Evolutionary conservation across 1,140 invertebrate species (phyloP).

Genomic region (Arctopsyche grandis): DNA sequence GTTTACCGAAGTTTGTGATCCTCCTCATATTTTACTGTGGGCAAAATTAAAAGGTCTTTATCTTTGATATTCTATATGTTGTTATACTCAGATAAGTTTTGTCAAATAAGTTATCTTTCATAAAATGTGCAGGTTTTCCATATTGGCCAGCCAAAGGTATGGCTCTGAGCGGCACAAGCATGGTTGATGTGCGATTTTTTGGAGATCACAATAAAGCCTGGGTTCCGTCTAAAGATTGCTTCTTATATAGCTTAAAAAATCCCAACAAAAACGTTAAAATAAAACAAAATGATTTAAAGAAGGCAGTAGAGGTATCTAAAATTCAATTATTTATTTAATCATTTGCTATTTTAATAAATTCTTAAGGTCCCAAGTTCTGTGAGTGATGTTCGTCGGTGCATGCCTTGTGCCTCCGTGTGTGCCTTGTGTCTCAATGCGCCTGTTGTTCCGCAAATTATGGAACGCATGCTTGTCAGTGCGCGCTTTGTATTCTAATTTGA

Average conservation of each 20-base stretch:
- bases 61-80: conserved; percentile 3
- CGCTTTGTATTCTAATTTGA: no score
- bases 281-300: conserved; percentile 61
- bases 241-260: conserved; percentile 79
- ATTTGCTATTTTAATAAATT: no score
- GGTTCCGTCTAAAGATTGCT: conserved; percentile 87
- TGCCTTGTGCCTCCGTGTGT: no score
- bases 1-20: conserved; percentile 91
- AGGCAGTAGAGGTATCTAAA: conserved; percentile 60
- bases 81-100: no score
- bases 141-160: conserved; percentile 96
- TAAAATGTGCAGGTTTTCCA: conserved; percentile 75
- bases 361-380: no score
- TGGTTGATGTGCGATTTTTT: conserved; percentile 92
- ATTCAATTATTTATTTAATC: no score
- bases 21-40: conserved; percentile 90
- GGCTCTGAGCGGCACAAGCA: conserved; percentile 75
- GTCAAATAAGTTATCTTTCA: no score
- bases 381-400: no score
- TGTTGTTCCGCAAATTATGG: no score
- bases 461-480: no score
- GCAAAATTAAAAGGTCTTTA: conserved; percentile 84
- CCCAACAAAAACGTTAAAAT: conserved; percentile 66
- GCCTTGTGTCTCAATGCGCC: no score
- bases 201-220: conserved; percentile 93